Percentiles rank a stretch among this genome's conserved stretches.
Conservation (phyloP, 2,888 invertebrate genomes). For the Chironomus riparius region DNA sequence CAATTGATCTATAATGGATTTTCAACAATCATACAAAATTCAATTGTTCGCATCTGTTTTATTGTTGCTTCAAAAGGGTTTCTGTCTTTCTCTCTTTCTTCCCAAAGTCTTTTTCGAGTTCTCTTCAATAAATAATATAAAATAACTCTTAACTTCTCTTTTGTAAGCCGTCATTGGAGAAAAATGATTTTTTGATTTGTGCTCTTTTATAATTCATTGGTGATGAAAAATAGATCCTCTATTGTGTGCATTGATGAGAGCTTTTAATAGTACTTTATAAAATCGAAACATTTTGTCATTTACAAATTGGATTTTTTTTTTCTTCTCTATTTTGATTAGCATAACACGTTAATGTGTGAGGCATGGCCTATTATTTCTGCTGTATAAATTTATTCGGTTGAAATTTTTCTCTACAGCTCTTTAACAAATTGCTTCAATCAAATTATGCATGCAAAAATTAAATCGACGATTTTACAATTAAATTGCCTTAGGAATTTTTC, state of each 20-base stretch:
- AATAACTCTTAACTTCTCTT: neutral
- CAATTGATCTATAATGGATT: constrained; percentile 19
- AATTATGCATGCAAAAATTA: too few species aligned
- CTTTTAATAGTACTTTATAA: neutral
- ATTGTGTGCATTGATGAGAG: neutral
- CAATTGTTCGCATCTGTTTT: constrained; percentile 18
- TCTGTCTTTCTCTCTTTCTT: neutral
- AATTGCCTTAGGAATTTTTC: too few species aligned
- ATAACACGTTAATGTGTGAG: neutral
- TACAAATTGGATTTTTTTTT: neutral
- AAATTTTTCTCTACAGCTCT: too few species aligned
- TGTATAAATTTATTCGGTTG: too few species aligned
- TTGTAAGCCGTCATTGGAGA: neutral
- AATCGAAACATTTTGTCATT: constrained; percentile 17
- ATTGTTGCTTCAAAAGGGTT: constrained; percentile 16
- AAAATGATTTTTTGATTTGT: constrained; percentile 5
- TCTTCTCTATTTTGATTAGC: neutral
- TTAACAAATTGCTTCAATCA: too few species aligned
- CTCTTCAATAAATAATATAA: neutral
- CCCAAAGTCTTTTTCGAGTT: neutral
- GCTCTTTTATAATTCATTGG: neutral
- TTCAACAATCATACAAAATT: neutral
- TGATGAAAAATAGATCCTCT: constrained; percentile 4
- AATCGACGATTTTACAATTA: too few species aligned
- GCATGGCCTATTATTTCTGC: neutral